Base-by-base conservation (phyloP, 1,140 invertebrate species). In the Theocolax elegans region DNA sequence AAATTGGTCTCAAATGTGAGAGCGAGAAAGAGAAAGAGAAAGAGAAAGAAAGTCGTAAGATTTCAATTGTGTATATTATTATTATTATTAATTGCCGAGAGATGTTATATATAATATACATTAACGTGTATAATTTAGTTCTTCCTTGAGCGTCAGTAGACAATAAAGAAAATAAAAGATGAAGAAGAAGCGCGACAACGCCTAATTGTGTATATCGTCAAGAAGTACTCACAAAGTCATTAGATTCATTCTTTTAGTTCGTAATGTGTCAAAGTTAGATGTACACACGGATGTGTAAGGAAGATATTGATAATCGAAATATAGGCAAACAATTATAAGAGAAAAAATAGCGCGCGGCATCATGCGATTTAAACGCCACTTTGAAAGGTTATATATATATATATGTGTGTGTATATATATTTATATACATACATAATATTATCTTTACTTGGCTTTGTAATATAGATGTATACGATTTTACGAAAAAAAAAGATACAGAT, bases 161-260 rank as follows among this genome's bases (percentile, higher is more conserved):
- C 31, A 56, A 63, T 64, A 46, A 19, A 54, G 59, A 49, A 19
- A 53, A 29, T 25, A 54, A 49, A 19, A 54, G 59, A 49, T 31
- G 63, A 29, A 31, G 46, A n/a, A 40, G 42, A 23, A 17, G 17
- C 27, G 35, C 56, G 48, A 19, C 38, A 60, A 66, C 56, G 48
- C 29, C 38, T 66, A 66, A 59, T 65, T 71, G 44, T 49, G n/a
- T 51, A 42, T 58, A 42, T 9, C 40, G 53, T 25, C 25, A 44
- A 66, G 81, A 81, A 72, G 80, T 81, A 81, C 74, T 82, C 81
- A 79, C 80, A 81, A 84, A 84, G 83, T 85, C 83, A 84, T 84
- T 84, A 84, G 78, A 82, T 84, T 81, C 76, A 82, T 83, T 77
- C 76, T 62, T 67, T 67, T 84, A 84, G 79, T 82, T 84, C 75